These are phyloP conservation scores for Nerophis ophidion DNA, from an alignment of 2,113 vertebrate genomes.

Conservation along the genomic window DNA sequence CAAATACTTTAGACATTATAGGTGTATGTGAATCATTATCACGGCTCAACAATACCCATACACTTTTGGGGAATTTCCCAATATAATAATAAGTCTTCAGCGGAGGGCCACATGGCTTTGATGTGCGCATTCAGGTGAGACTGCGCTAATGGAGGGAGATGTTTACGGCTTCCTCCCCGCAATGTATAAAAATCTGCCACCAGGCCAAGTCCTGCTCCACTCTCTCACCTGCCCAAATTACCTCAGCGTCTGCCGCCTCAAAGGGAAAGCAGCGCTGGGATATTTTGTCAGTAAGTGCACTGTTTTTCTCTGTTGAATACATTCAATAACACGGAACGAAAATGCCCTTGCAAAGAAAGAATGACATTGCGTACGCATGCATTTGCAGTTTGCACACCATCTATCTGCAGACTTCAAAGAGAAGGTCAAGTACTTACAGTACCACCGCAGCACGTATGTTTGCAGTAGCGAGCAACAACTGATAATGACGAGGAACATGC, in stretches of 20 bases:
- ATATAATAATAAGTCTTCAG: not conserved
- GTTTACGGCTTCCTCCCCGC: conserved; percentile 32
- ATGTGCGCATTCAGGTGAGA: conserved; percentile 11
- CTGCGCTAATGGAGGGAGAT: conserved; percentile 15
- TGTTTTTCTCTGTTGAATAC: conserved; percentile 43
- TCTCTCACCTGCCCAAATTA: not conserved
- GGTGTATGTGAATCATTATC: no score
- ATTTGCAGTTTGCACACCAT: conserved; percentile 11
- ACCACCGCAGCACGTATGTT: conserved; percentile 29
- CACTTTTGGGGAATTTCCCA: not conserved
- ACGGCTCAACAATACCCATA: no score
- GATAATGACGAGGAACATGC: conserved; percentile 27
- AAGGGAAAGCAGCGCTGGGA: not conserved
- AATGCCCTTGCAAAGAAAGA: conserved; percentile 51
- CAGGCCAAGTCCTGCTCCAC: conserved; percentile 9
- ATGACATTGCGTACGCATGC: conserved; percentile 30
- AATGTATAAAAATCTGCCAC: conserved; percentile 46
- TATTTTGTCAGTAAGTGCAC: conserved; percentile 28
- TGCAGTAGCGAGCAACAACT: conserved; percentile 24
- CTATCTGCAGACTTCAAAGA: not conserved
- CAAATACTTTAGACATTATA: no score
- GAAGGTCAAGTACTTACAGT: conserved; percentile 11
- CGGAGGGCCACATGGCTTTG: not conserved
- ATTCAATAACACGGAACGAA: conserved; percentile 46
- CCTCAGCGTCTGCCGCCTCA: not conserved